A percentile compares a stretch with the other conserved stretches of the same genome.
Evolutionary conservation across 2,797 vertebrate genomes (phyloP).

Genomic region (Nannoperca obscura): DNA sequence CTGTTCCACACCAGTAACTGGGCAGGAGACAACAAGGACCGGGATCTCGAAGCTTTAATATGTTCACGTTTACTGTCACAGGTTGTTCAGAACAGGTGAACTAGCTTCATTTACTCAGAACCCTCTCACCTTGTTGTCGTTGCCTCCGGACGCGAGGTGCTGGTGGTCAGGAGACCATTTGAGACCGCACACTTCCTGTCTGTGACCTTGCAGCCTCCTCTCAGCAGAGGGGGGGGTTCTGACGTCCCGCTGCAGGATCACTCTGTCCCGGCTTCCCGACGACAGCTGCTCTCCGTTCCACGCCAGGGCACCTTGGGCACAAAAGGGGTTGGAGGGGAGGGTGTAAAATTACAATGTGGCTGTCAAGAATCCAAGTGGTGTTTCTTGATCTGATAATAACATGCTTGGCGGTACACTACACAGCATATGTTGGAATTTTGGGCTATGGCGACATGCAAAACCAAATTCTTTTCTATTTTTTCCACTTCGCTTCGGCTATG

Average conservation of each 20-base stretch:
- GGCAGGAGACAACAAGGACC: neutral
- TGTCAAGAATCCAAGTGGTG: slow-evolving; percentile 4
- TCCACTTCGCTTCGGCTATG: neutral
- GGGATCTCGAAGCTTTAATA: neutral
- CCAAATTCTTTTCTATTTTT: neutral
- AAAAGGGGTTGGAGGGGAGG: neutral
- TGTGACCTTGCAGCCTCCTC: slow-evolving; percentile 88
- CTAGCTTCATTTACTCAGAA: too few species aligned
- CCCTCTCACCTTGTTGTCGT: slow-evolving; percentile 87
- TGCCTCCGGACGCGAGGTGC: slow-evolving; percentile 89
- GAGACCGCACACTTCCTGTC: slow-evolving; percentile 89
- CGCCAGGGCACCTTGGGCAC: slow-evolving; percentile 84
- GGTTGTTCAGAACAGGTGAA: too few species aligned
- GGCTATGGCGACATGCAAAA: neutral
- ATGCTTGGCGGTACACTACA: too few species aligned
- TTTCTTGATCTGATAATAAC: neutral
- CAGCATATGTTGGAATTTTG: too few species aligned
- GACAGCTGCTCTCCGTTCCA: slow-evolving; percentile 91
- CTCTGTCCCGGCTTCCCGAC: slow-evolving; percentile 87
- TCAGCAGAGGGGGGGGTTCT: slow-evolving; percentile 84
- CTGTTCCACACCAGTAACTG: slow-evolving; percentile 90
- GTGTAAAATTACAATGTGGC: slow-evolving; percentile 26
- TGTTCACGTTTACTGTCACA: neutral
- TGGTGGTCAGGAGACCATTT: slow-evolving; percentile 91
- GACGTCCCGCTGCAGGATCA: slow-evolving; percentile 88